phyloP scores from a whole-genome alignment of 2,113 vertebrate genomes.

The Scortum barcoo region DNA sequence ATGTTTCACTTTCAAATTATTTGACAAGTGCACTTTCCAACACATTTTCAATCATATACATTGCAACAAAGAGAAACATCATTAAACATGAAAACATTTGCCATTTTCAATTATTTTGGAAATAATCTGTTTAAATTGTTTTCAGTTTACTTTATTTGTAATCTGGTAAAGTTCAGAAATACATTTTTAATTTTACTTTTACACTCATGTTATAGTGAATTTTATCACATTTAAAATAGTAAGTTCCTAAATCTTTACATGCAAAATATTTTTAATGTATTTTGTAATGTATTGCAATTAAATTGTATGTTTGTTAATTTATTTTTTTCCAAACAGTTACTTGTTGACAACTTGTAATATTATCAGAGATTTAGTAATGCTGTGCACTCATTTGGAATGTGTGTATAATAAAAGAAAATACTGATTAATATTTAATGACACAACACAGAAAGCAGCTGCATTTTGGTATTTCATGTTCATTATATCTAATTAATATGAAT shows the following conservation, averaged over 20 bases:
- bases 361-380: background rate
- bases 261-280: constrained; percentile 7
- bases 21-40: constrained; percentile 11
- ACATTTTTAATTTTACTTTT: background rate
- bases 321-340: background rate
- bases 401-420: constrained; percentile 13
- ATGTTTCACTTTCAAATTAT: background rate
- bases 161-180: background rate
- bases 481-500: background rate
- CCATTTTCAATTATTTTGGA: background rate
- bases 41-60: constrained; percentile 1
- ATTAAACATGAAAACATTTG: background rate
- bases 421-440: constrained; percentile 1
- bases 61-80: constrained; percentile 5
- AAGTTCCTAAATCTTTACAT: background rate
- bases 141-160: background rate
- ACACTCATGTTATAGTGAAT: background rate
- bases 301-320: background rate
- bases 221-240: background rate
- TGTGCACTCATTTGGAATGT: constrained; percentile 17
- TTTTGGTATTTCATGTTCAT: constrained; percentile 8
- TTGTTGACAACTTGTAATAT: background rate
- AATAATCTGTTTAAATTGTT: constrained; percentile 1
- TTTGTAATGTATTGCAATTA: background rate
- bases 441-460: background rate